Evolutionary conservation across 2,888 invertebrate genomes (phyloP).

Genomic region (Ochropleura plecta): DNA sequence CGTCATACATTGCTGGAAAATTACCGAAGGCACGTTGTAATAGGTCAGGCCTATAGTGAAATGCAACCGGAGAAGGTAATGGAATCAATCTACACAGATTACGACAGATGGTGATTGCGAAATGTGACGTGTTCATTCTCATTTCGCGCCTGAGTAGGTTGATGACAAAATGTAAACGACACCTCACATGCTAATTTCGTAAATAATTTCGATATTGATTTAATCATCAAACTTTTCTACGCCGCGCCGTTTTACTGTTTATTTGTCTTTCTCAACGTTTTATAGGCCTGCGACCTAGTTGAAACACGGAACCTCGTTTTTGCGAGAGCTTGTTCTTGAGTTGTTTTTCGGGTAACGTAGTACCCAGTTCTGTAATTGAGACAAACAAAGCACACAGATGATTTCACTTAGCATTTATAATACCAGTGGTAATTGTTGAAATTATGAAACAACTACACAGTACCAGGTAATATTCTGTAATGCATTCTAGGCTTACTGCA

Average conservation of each 20-base stretch:
- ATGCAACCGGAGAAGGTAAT: constrained; percentile 3
- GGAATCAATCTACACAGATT: constrained; percentile 37
- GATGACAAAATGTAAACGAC: constrained; percentile 28
- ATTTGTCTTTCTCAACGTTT: not conserved
- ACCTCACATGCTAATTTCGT: constrained; percentile 18
- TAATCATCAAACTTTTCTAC: not conserved
- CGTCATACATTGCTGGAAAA: constrained; percentile 20
- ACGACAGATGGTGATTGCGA: constrained; percentile 36
- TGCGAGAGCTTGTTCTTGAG: not conserved
- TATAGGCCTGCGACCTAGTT: not conserved
- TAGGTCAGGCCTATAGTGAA: constrained; percentile 17
- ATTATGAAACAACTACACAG: constrained; percentile 18
- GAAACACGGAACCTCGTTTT: not conserved
- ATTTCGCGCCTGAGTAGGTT: constrained; percentile 25
- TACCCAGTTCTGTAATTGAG: not conserved
- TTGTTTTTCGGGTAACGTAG: not conserved
- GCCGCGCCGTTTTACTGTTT: not conserved
- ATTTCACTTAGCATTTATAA: constrained; percentile 15
- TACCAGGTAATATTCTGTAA: constrained; percentile 12
- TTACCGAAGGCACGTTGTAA: constrained; percentile 4
- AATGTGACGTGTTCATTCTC: constrained; percentile 23
- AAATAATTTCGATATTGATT: not conserved
- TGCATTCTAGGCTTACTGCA: constrained; percentile 3
- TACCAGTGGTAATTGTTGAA: constrained; percentile 19
- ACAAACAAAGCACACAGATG: not conserved